phyloP scores from a whole-genome alignment of 2,113 vertebrate genomes.

The Motacilla alba region DNA sequence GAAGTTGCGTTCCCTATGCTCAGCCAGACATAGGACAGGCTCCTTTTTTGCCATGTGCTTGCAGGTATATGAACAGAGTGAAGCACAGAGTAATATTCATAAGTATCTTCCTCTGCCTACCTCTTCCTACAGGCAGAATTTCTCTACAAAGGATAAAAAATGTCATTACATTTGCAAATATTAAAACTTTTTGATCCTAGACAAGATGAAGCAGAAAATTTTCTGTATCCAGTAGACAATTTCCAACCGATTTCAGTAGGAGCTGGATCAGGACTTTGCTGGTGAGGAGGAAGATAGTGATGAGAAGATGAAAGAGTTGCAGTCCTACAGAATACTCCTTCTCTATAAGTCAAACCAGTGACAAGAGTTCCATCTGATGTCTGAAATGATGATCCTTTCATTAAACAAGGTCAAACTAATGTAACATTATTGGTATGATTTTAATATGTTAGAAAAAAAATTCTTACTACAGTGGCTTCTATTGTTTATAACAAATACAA shows the following conservation, averaged over 20 bases:
- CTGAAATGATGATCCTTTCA: neutral
- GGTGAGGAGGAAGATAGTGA: neutral
- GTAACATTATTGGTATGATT: neutral
- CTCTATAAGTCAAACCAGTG: neutral
- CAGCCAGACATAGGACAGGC: neutral
- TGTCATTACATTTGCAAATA: neutral
- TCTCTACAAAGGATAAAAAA: neutral
- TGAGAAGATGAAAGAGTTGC: neutral
- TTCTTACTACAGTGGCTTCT: neutral
- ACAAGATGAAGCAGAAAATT: neutral
- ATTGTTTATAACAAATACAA: neutral
- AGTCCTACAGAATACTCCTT: neutral
- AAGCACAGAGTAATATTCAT: neutral
- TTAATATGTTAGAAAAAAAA: neutral
- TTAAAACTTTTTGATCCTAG: neutral
- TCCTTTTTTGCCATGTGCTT: neutral
- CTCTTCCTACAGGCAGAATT: neutral
- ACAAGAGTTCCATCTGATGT: neutral
- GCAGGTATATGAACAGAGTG: neutral
- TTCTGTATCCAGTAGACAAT: neutral
- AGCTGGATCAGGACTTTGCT: neutral
- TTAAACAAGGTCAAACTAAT: slow-evolving; percentile 6
- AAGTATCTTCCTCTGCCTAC: neutral
- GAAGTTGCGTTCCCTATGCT: neutral
- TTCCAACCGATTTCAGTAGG: neutral